These are phyloP conservation scores for Cyclargus thomasi DNA, from an alignment of 1,140 invertebrate genomes.

Conservation along the genomic window DNA sequence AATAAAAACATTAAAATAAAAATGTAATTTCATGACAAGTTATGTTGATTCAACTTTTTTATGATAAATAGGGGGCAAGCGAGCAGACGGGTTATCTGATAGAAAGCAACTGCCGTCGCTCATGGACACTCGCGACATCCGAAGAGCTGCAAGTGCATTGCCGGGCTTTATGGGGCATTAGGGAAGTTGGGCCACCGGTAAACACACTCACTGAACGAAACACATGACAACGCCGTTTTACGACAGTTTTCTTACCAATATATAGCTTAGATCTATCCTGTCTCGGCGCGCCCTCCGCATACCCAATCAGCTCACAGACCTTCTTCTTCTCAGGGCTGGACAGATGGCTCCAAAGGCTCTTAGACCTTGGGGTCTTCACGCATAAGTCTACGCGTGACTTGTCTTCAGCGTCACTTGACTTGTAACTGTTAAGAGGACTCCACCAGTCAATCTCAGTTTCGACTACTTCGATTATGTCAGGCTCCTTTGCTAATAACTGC, in stretches of 20 bases:
- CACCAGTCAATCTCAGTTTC: constrained; percentile 75
- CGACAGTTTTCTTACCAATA: constrained; percentile 59
- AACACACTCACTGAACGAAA: too few species aligned
- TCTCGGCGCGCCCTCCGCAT: constrained; percentile 57
- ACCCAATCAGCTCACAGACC: constrained; percentile 79
- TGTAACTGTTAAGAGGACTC: constrained; percentile 47
- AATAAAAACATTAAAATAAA: too few species aligned
- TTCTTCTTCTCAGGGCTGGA: constrained; percentile 80
- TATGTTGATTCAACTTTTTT: too few species aligned
- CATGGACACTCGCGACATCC: too few species aligned
- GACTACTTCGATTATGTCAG: constrained; percentile 73
- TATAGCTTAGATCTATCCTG: constrained; percentile 76
- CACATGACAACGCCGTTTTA: too few species aligned
- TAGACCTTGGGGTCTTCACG: constrained; percentile 70
- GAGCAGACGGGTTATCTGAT: too few species aligned
- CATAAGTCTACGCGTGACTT: constrained; percentile 50
- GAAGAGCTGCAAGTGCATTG: too few species aligned
- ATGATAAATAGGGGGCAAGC: too few species aligned
- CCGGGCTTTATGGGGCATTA: too few species aligned
- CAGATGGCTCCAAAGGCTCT: constrained; percentile 79
- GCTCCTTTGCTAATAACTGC: constrained; percentile 76
- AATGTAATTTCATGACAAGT: too few species aligned
- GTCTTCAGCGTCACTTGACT: constrained; percentile 40
- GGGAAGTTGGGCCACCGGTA: too few species aligned
- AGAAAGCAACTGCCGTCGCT: too few species aligned